Base-by-base conservation (phyloP, 1,140 invertebrate genomes). In the Drosophila parvula region DNA sequence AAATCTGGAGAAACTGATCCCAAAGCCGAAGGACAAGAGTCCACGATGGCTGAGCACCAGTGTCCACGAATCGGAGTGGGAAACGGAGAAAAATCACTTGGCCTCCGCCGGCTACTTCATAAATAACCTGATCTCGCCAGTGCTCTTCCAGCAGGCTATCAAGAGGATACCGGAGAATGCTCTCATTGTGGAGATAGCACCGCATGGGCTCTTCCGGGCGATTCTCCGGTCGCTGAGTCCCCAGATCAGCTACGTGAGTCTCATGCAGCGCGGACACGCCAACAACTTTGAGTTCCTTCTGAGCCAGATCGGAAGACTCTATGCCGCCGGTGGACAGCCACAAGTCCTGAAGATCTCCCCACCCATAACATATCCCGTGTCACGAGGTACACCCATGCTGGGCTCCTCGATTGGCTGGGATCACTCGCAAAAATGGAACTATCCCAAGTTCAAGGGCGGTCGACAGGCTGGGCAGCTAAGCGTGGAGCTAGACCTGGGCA, bases 101-200 rank as follows among this genome's bases (percentile, higher is more conserved):
- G 98, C 97, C 56, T 98, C 97, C n/a, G 95, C 97, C 5, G 96
- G 95, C 16, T 99, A 99, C 93, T 97, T 98, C 91, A 98, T 98
- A 1, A 99, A 99, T 93, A 99, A 99, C 92, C 93, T 99, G 22
- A 93, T 98, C 16, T 97, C 96, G 7, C 96, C 96, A 1, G 96
- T 97, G 16, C 92, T 96, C 0, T 97, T 97, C 93, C 94, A 96
- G 63, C 97, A 98, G 88, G 97, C 96, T 22, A 79, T 99, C 28
- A 88, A 94, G 59, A 95, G 97, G 85, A 94, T 99, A 5, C 98
- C 98, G 0, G 94, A 95, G 51, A 96, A 98, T 91, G 97, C 98
- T 0, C 92, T 99, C 55, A 94, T 96, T 41, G 95, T 99, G 70
- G 98, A 99, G 93, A 95, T 99, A 64, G 98, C 98, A 11, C 98